phyloP scores from a whole-genome alignment of 2,888 invertebrate genomes.

The Sphaerophoria taeniata region DNA sequence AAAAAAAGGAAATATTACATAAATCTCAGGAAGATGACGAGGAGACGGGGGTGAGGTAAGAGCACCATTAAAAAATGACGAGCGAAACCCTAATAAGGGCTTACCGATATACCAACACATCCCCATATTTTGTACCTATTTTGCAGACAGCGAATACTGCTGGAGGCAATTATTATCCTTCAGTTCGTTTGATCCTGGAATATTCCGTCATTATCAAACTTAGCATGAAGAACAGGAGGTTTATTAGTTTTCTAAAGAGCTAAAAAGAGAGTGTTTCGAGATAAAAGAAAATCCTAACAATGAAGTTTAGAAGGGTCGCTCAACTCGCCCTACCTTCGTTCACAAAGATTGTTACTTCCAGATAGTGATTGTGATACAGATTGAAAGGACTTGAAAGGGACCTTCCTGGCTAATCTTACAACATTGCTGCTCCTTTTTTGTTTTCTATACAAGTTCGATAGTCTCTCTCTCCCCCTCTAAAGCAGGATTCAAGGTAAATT shows the following conservation, averaged over 20 bases:
- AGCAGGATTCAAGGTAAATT: slow-evolving; percentile 27
- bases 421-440: not conserved
- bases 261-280: not conserved
- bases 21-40: not conserved
- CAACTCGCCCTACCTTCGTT: not conserved
- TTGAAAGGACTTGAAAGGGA: slow-evolving; percentile 22
- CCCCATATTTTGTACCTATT: not conserved
- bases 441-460: not conserved
- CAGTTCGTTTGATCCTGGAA: slow-evolving; percentile 67
- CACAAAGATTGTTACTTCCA: not conserved
- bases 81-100: slow-evolving; percentile 63
- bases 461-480: not conserved
- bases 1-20: slow-evolving; percentile 1
- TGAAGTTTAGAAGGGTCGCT: not conserved
- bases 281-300: slow-evolving; percentile 32
- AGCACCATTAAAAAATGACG: slow-evolving; percentile 58
- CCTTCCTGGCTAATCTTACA: slow-evolving; percentile 7
- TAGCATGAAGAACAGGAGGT: not conserved
- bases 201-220: slow-evolving; percentile 20
- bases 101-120: slow-evolving; percentile 50
- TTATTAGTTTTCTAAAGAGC: slow-evolving; percentile 22
- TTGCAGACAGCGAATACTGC: slow-evolving; percentile 15
- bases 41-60: not conserved
- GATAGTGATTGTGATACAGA: not conserved
- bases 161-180: slow-evolving; percentile 60